A percentile compares a stretch with the other conserved stretches of the same genome.
Conservation (phyloP, 2,888 invertebrate species). For the Melieria crassipennis region DNA sequence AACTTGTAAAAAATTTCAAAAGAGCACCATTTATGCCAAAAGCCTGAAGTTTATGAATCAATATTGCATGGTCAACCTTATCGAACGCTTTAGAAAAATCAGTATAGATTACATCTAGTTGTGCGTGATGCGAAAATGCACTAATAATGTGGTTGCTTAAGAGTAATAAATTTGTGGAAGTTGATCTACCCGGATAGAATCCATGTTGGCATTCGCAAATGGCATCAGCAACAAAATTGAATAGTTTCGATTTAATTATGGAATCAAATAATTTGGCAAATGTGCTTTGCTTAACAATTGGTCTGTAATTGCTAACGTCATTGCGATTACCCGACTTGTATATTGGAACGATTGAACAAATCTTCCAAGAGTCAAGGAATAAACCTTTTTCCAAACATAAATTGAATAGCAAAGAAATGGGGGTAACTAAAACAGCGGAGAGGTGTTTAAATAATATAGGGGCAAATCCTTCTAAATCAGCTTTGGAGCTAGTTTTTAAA, state of each 20-base stretch:
- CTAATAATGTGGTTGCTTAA: no score
- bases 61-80: no score
- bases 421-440: neutral
- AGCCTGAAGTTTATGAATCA: no score
- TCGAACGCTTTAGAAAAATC: no score
- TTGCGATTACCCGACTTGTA: neutral
- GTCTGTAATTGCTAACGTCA: neutral
- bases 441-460: neutral
- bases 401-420: neutral
- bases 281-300: constrained; percentile 7
- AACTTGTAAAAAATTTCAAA: no score
- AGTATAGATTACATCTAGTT: no score
- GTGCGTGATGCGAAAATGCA: no score
- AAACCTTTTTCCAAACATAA: neutral
- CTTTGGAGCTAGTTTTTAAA: neutral
- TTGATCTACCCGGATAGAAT: neutral
- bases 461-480: neutral
- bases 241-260: constrained; percentile 1
- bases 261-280: constrained; percentile 8
- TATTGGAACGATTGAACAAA: neutral
- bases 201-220: neutral
- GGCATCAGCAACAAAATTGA: neutral
- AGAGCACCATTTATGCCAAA: no score
- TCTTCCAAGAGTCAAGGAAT: neutral
- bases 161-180: no score